Evolutionary conservation across 1,140 invertebrate species (phyloP).

Genomic region (Drosophila fuyamai): DNA sequence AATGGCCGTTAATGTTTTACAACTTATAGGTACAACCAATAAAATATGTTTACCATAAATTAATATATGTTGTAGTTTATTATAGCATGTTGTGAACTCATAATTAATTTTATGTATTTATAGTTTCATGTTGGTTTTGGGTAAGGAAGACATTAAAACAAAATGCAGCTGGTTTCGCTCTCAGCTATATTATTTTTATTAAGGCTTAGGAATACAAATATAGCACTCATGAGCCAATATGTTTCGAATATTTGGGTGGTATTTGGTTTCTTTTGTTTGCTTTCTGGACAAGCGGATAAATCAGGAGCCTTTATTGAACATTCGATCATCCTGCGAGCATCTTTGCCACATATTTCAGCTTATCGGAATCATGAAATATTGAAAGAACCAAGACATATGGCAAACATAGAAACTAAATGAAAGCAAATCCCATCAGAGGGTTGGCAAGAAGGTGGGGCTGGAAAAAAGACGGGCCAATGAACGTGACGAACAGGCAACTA

Average conservation of each 20-base stretch:
- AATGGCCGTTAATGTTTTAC: constrained; percentile 8
- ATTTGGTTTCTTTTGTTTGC: too few species aligned
- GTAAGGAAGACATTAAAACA: too few species aligned
- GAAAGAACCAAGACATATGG: constrained; percentile 32
- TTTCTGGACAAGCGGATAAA: background rate
- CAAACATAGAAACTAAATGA: constrained; percentile 42
- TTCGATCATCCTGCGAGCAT: constrained; percentile 48
- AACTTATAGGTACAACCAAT: background rate
- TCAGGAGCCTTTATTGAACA: constrained; percentile 17
- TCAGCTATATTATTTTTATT: too few species aligned
- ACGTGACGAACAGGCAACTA: constrained; percentile 72
- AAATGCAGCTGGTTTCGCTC: too few species aligned
- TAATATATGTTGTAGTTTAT: background rate
- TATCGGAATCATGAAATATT: constrained; percentile 68
- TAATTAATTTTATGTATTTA: background rate
- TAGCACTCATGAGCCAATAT: too few species aligned
- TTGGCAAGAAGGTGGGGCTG: background rate
- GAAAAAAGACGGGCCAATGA: constrained; percentile 61
- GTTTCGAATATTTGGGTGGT: too few species aligned
- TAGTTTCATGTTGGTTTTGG: background rate
- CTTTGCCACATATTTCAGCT: constrained; percentile 56
- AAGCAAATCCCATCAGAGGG: constrained; percentile 31
- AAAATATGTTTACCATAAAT: background rate
- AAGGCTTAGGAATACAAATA: too few species aligned
- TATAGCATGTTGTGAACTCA: background rate